Conservation (phyloP, 2,797 vertebrate species). For the Lindbergichthys nudifrons region DNA sequence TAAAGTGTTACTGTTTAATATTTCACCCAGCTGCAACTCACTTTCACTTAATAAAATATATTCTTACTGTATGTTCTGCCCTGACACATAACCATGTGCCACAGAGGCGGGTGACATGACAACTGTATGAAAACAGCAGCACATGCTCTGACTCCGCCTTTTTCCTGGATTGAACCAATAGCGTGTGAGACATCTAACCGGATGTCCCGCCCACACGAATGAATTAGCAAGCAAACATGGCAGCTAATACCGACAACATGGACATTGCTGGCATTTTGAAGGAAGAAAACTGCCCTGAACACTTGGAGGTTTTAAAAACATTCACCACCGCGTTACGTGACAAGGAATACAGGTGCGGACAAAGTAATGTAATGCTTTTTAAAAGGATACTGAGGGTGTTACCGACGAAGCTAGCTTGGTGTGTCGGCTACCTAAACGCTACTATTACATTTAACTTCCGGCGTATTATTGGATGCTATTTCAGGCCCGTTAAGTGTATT, state of each 20-base stretch:
- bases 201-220: constrained; percentile 48
- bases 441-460: neutral
- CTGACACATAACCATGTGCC: neutral
- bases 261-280: constrained; percentile 68
- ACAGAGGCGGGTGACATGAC: neutral
- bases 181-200: constrained; percentile 14
- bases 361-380: neutral
- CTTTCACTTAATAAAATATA: neutral
- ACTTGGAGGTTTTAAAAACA: constrained; percentile 73
- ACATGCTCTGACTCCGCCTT: constrained; percentile 65
- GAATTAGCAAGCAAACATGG: constrained; percentile 70
- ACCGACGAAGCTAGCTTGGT: constrained; percentile 41
- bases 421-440: neutral
- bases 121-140: constrained; percentile 54
- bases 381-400: neutral
- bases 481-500: neutral
- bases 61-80: neutral
- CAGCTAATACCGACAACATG: constrained; percentile 45
- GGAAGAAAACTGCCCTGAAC: constrained; percentile 60
- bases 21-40: neutral
- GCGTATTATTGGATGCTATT: too few relatives aligned
- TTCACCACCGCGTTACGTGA: constrained; percentile 76
- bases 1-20: neutral
- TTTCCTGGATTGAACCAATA: constrained; percentile 44
- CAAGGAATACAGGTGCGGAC: constrained; percentile 74